These are phyloP conservation scores for Psephotus haematonotus DNA, from an alignment of 2,113 vertebrate species.

Conservation along the genomic window DNA sequence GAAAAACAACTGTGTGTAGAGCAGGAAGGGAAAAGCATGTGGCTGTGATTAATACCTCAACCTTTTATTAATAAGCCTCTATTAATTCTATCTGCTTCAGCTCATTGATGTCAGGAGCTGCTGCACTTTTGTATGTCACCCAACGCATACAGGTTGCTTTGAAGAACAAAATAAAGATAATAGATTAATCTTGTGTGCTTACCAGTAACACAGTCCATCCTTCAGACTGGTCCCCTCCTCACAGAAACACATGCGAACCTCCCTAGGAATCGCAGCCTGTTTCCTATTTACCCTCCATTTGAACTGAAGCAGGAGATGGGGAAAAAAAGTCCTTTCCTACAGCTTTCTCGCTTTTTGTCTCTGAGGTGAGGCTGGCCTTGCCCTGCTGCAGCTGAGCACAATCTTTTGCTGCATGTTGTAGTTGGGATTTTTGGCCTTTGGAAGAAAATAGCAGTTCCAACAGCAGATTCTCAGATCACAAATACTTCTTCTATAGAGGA, in stretches of 20 bases:
- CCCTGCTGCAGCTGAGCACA: background rate
- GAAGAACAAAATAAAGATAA: background rate
- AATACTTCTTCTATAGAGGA: background rate
- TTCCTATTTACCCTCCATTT: background rate
- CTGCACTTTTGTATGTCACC: background rate
- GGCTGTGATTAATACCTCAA: background rate
- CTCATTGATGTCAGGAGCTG: background rate
- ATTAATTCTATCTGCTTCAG: background rate
- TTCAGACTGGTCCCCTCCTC: background rate
- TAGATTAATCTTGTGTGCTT: background rate
- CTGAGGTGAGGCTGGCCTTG: background rate
- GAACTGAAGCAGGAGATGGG: background rate
- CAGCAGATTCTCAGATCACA: constrained; percentile 19
- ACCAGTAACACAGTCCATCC: background rate
- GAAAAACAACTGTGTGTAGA: background rate
- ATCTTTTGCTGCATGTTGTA: background rate
- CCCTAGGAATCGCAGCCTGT: background rate
- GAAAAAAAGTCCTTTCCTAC: background rate
- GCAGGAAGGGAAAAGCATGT: background rate
- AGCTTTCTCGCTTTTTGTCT: background rate
- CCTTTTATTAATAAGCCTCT: background rate
- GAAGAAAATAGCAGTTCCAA: background rate
- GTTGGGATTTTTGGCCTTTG: background rate
- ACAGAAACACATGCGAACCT: background rate
- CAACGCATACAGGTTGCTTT: background rate